Evolutionary conservation across 2,113 vertebrate genomes (phyloP), one percentile per base, ranked within the genome.

Genomic region (Gila orcuttii): DNA sequence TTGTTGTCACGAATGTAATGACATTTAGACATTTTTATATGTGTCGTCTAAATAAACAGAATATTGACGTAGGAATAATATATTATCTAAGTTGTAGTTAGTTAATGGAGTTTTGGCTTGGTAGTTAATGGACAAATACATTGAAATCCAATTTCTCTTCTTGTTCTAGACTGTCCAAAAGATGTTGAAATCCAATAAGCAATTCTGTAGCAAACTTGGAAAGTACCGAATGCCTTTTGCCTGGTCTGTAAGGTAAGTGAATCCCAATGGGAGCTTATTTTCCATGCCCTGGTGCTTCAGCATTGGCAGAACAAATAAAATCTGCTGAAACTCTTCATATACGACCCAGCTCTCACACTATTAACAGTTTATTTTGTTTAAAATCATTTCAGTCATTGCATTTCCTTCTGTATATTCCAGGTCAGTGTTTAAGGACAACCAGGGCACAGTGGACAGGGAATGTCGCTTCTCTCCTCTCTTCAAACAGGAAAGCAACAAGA

Each of bases 171-270:
- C 92, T 83, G 96, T 97, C 73, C 98, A 99, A 91, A 99, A 99
- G 93, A 95, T 97, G 88, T 90, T 99, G 88, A 99, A 97, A 93
- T 96, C 97, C 89, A 99, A 97, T 89, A 98, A 96, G 57, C 98
- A 97, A 84, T 99, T 99, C 90, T 99, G 98, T 86, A 96, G 93
- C 94, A 98, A 97, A 91, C 89, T 99, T 90, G 98, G 97, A 13
- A 99, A 96, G 89, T 99, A 99, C 89, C 96, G 95, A 2, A 99
- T 99, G 98, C 98, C 98, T 0, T 99, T 99, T 85, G 98, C 98
- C n/a, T 99, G 98, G 98, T 96, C 97, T 0, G 93, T 98, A 82
- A 96, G 98, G 98, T 99, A 93, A 81, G 97, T 93, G 2, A 23
- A 50, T 47, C 62, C 73, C 39, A 28, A 69, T 28, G 59, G 62